phyloP scores from a whole-genome alignment of 1,140 invertebrate species.

The Triops longicaudatus region DNA sequence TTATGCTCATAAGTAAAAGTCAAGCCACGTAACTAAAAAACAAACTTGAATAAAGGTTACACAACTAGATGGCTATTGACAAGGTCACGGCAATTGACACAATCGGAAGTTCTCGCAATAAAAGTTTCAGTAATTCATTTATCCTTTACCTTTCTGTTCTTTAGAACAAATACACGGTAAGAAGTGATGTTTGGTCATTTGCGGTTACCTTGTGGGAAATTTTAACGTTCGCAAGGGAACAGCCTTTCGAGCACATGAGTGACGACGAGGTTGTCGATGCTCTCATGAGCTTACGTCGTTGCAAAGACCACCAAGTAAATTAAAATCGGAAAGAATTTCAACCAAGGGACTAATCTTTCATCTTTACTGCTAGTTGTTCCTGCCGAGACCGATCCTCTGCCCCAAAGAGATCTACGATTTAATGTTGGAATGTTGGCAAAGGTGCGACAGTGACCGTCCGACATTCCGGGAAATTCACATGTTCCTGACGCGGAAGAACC shows the following conservation, averaged over 20 bases:
- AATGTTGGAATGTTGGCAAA: conserved; percentile 83
- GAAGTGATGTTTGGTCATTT: conserved; percentile 82
- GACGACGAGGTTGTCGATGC: conserved; percentile 62
- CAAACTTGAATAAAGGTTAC: too few relatives aligned
- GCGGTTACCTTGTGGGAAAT: conserved; percentile 80
- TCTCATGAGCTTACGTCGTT: conserved; percentile 18
- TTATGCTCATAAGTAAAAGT: too few relatives aligned
- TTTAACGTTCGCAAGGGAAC: conserved; percentile 54
- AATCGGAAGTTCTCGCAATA: too few relatives aligned
- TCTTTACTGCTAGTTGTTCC: conserved; percentile 39
- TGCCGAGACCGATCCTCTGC: conserved; percentile 58
- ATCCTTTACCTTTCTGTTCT: conserved; percentile 25
- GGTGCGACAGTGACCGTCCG: conserved; percentile 65
- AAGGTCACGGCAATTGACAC: too few relatives aligned
- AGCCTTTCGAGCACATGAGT: conserved; percentile 59
- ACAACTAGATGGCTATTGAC: too few relatives aligned
- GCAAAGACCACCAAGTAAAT: neutral
- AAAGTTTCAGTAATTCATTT: neutral
- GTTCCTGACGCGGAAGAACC: conserved; percentile 74
- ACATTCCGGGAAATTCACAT: conserved; percentile 78
- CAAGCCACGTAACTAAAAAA: too few relatives aligned
- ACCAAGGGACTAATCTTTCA: neutral
- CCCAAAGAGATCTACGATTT: conserved; percentile 79
- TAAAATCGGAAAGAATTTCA: neutral
- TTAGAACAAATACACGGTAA: conserved; percentile 70